Evolutionary conservation across 2,888 invertebrate genomes (phyloP).

Genomic region (Clitarchus hookeri): DNA sequence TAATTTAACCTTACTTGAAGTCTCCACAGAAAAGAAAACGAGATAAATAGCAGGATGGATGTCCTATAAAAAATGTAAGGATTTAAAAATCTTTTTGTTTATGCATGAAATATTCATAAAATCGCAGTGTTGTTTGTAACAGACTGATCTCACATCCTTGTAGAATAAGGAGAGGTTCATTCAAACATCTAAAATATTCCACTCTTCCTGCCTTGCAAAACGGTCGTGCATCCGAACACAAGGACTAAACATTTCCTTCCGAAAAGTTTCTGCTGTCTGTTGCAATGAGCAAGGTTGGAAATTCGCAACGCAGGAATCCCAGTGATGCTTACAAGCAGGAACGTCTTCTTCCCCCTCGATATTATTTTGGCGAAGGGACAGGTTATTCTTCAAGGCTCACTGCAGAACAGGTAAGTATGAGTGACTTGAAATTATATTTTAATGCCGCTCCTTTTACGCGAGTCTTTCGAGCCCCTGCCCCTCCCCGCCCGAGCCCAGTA

Average conservation of each 20-base stretch:
- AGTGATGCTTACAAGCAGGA: neutral
- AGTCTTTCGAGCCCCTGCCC: neutral
- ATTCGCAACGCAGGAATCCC: neutral
- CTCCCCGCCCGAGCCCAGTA: neutral
- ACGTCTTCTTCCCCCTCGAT: neutral
- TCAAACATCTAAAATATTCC: neutral
- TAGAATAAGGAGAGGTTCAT: too few species aligned
- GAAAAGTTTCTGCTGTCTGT: neutral
- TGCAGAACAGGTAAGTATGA: constrained; percentile 24
- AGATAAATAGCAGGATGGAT: too few species aligned
- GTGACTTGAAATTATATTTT: constrained; percentile 24
- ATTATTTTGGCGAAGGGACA: neutral
- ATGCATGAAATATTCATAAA: too few species aligned
- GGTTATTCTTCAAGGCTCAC: constrained; percentile 9
- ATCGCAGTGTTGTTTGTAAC: too few species aligned
- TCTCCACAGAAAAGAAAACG: too few species aligned
- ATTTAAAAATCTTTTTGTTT: too few species aligned
- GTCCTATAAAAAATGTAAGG: too few species aligned
- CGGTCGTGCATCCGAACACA: neutral
- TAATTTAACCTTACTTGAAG: too few species aligned
- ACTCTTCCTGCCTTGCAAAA: neutral
- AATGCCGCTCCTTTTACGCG: constrained; percentile 16
- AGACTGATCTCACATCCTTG: too few species aligned
- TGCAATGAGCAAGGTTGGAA: neutral
- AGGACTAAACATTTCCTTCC: neutral